Conservation (phyloP, 2,888 invertebrate species). For the Acrobasis consociella region DNA sequence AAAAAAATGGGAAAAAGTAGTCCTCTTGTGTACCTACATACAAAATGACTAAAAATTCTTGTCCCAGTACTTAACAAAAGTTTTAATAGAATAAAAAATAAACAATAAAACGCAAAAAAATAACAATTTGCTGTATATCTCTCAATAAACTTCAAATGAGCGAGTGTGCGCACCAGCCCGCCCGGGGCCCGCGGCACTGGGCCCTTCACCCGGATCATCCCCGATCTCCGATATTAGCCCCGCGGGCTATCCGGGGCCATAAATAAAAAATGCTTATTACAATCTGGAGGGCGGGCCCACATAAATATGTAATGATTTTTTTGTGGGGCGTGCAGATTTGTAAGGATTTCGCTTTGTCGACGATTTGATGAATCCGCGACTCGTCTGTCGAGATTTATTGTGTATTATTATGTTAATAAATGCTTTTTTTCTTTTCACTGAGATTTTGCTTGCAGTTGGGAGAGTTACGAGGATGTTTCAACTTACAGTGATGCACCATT, state of each 20-base stretch:
- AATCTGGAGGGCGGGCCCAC: conserved; percentile 54
- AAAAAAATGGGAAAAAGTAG: too few relatives aligned
- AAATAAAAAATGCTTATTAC: conserved; percentile 78
- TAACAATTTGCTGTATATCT: conserved; percentile 50
- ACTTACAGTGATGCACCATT: too few relatives aligned
- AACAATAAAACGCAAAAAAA: conserved; percentile 35
- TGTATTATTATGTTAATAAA: conserved; percentile 19
- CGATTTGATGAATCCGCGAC: conserved; percentile 23
- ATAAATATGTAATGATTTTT: conserved; percentile 64
- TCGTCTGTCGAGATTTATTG: conserved; percentile 20
- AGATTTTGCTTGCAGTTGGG: too few relatives aligned
- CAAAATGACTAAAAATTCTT: too few relatives aligned
- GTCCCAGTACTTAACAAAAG: background rate
- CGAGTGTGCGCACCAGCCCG: conserved; percentile 57
- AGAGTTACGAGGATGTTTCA: too few relatives aligned
- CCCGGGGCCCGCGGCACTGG: conserved; percentile 41
- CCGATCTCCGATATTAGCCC: conserved; percentile 77
- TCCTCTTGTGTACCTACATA: too few relatives aligned
- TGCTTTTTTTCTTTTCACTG: background rate
- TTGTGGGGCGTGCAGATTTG: conserved; percentile 33
- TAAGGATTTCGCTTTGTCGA: conserved; percentile 25
- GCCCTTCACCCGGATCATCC: conserved; percentile 66
- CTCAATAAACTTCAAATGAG: conserved; percentile 68
- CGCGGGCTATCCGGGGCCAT: conserved; percentile 67
- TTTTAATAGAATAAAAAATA: background rate